phyloP scores from a whole-genome alignment of 2,888 invertebrate species.

The Caenorhabditis sp. region DNA sequence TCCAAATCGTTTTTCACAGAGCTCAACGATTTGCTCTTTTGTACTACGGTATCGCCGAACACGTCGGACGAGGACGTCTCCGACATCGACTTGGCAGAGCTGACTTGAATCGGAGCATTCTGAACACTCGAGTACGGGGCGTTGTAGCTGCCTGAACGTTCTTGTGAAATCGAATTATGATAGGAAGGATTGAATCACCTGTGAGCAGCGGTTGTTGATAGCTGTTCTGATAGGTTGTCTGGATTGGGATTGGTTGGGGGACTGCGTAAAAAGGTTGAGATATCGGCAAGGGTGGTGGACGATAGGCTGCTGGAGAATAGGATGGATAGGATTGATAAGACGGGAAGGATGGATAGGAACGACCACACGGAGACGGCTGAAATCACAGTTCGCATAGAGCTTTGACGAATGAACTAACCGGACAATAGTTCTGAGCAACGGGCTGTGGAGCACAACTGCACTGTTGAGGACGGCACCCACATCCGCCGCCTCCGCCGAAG shows the following conservation, averaged over 20 bases:
- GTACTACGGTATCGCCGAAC: slow-evolving; percentile 23
- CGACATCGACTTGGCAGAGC: slow-evolving; percentile 23
- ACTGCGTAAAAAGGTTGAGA: slow-evolving; percentile 20
- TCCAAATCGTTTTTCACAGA: slow-evolving; percentile 38
- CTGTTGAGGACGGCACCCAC: slow-evolving; percentile 26
- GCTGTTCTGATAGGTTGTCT: slow-evolving; percentile 21
- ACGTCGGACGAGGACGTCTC: no score
- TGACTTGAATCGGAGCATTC: slow-evolving; percentile 29
- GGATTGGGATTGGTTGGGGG: slow-evolving; percentile 26
- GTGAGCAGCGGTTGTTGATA: slow-evolving; percentile 25
- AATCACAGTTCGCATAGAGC: neutral
- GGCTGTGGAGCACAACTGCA: slow-evolving; percentile 24
- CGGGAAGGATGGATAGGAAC: neutral
- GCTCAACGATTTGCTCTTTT: slow-evolving; percentile 30
- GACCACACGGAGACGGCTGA: slow-evolving; percentile 35
- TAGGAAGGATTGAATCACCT: neutral
- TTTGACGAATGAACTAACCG: neutral
- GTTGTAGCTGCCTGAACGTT: slow-evolving; percentile 35
- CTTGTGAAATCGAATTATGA: neutral
- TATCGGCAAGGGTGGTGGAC: slow-evolving; percentile 29
- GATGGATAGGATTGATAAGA: neutral
- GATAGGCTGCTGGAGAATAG: slow-evolving; percentile 15
- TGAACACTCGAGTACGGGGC: slow-evolving; percentile 2
- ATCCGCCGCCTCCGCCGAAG: slow-evolving; percentile 34
- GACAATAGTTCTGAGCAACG: slow-evolving; percentile 15